Conservation (phyloP, 37 sponge, comb jelly and placozoan species). For the Cladorhizidae sp. region DNA sequence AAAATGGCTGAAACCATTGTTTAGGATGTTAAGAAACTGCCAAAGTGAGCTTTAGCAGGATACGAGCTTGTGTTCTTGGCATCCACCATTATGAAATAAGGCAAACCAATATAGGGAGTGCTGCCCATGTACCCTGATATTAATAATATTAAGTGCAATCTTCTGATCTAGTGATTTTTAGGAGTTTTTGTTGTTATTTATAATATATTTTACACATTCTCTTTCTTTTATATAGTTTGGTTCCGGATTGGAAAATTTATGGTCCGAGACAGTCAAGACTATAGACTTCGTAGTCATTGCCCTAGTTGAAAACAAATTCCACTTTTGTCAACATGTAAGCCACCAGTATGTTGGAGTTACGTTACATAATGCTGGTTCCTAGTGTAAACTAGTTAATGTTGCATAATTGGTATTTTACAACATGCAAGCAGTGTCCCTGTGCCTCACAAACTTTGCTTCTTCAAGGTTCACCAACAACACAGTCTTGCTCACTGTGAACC, state of each 20-base stretch:
- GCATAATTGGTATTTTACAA: not conserved
- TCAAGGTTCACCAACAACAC: not conserved
- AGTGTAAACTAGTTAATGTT: too few species aligned
- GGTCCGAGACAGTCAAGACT: not conserved
- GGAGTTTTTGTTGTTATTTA: too few species aligned
- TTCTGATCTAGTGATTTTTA: too few species aligned
- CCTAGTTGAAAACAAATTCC: slow-evolving; percentile 5
- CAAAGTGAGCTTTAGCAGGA: too few species aligned
- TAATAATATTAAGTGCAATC: too few species aligned
- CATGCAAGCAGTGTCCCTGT: slow-evolving; percentile 14
- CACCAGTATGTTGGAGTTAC: not conserved
- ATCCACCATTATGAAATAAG: not conserved
- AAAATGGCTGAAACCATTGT: not conserved
- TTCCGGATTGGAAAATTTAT: slow-evolving; percentile 5
- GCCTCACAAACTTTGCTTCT: slow-evolving; percentile 8
- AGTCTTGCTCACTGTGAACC: slow-evolving; percentile 14
- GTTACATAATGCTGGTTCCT: not conserved
- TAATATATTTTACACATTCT: slow-evolving; percentile 2
- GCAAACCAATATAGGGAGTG: too few species aligned
- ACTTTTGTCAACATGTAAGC: slow-evolving; percentile 21
- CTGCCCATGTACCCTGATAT: too few species aligned
- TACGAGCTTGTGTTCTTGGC: too few species aligned
- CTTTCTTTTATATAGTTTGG: slow-evolving; percentile 9
- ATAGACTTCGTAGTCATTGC: slow-evolving; percentile 27
- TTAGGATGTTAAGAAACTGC: not conserved